Evolutionary conservation across 2,888 invertebrate genomes (phyloP).

Genomic region (Tiliacea citrago): DNA sequence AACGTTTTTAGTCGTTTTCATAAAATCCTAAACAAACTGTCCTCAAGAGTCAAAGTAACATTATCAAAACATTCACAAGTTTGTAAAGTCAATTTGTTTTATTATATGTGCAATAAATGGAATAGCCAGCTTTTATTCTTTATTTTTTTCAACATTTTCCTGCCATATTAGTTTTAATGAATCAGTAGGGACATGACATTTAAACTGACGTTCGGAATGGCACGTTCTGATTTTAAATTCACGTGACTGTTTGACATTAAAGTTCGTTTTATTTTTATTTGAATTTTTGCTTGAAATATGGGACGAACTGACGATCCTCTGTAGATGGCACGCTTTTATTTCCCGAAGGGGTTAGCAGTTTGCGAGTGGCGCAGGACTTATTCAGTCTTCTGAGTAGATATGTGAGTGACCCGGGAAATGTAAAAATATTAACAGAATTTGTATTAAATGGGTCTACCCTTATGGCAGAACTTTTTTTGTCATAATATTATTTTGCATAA

Average conservation of each 20-base stretch:
- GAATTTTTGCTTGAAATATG: background rate
- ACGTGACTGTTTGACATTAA: conserved; percentile 9
- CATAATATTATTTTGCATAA: too few relatives aligned
- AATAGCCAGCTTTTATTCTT: background rate
- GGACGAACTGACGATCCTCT: background rate
- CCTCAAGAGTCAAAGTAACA: background rate
- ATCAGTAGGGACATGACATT: conserved; percentile 15
- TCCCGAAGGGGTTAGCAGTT: background rate
- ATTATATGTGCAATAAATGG: conserved; percentile 3
- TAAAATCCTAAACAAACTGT: background rate
- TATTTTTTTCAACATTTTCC: background rate
- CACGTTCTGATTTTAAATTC: conserved; percentile 7
- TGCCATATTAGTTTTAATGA: conserved; percentile 13
- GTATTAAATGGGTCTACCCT: background rate
- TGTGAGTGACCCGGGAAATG: background rate
- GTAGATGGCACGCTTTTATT: background rate
- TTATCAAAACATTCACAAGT: background rate
- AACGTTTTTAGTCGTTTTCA: too few relatives aligned
- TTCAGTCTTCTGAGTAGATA: background rate
- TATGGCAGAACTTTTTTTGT: too few relatives aligned
- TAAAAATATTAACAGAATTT: background rate
- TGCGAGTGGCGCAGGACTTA: background rate
- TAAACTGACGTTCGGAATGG: background rate
- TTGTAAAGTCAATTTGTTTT: conserved; percentile 23
- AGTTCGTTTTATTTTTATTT: conserved; percentile 9